These are phyloP conservation scores for Eriosoma lanigerum DNA, from an alignment of 1,140 invertebrate species.

Conservation along the genomic window DNA sequence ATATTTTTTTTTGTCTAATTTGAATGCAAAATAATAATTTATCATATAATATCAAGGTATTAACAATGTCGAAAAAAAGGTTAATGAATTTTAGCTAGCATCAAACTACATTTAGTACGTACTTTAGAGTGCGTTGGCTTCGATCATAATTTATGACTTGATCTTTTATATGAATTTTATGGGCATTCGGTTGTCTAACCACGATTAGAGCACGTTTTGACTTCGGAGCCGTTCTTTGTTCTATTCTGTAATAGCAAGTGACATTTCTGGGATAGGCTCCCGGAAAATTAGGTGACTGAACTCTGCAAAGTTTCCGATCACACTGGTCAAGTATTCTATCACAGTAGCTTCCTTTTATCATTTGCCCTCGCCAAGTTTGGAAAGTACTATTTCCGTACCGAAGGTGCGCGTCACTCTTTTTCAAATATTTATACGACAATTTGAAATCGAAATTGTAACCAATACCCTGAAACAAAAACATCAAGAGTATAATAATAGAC, in stretches of 20 bases:
- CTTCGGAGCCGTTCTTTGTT: slow-evolving; percentile 68
- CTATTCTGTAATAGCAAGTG: slow-evolving; percentile 77
- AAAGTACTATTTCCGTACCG: slow-evolving; percentile 74
- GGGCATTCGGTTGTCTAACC: slow-evolving; percentile 72
- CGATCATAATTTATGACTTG: slow-evolving; percentile 75
- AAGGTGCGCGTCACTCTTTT: slow-evolving; percentile 71
- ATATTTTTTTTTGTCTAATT: too few relatives aligned
- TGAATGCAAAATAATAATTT: too few relatives aligned
- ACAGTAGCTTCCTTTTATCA: slow-evolving; percentile 73
- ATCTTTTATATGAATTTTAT: slow-evolving; percentile 78
- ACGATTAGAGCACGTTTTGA: slow-evolving; percentile 73
- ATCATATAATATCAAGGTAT: too few relatives aligned
- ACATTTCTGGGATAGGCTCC: slow-evolving; percentile 83
- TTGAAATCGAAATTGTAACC: slow-evolving; percentile 82
- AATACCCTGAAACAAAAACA: slow-evolving; percentile 63
- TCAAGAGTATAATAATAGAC: too few relatives aligned
- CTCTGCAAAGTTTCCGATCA: slow-evolving; percentile 66
- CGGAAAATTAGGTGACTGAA: slow-evolving; percentile 83
- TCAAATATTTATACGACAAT: slow-evolving; percentile 78
- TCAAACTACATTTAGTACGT: slow-evolving; percentile 13
- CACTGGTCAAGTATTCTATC: slow-evolving; percentile 75
- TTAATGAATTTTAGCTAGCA: neutral
- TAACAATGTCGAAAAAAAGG: neutral
- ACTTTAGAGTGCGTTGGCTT: slow-evolving; percentile 74
- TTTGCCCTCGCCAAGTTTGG: slow-evolving; percentile 70